Percentiles rank a stretch among this genome's conserved stretches.
phyloP scores from a whole-genome alignment of 2,797 vertebrate species.

The Falco berigora region DNA sequence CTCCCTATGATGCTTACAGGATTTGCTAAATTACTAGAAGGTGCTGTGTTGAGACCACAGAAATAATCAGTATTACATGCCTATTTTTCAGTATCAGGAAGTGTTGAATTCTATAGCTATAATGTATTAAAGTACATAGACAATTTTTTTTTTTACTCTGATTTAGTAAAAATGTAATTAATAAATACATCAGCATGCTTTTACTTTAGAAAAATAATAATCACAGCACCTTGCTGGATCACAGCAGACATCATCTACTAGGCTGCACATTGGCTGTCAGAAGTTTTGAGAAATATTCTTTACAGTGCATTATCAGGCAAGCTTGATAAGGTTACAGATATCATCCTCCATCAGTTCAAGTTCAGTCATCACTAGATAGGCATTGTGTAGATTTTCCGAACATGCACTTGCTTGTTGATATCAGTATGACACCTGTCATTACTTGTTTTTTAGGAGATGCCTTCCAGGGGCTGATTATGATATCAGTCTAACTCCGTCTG shows the following conservation, averaged over 20 bases:
- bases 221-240: constrained; percentile 39
- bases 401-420: constrained; percentile 27
- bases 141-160: background rate
- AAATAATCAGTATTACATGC: background rate
- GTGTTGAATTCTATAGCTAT: background rate
- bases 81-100: background rate
- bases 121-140: background rate
- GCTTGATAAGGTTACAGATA: constrained; percentile 64
- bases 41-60: background rate
- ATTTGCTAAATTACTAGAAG: background rate
- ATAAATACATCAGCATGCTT: constrained; percentile 29
- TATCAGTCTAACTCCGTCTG: constrained; percentile 22
- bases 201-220: constrained; percentile 44
- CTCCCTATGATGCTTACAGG: background rate
- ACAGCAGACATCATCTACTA: constrained; percentile 56
- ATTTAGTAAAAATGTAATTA: constrained; percentile 46
- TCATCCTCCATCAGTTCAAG: constrained; percentile 56
- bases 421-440: constrained; percentile 52
- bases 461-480: constrained; percentile 16
- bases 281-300: constrained; percentile 68
- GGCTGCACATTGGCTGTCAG: constrained; percentile 60
- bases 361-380: constrained; percentile 31
- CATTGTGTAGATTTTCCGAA: constrained; percentile 20
- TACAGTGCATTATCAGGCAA: constrained; percentile 42
- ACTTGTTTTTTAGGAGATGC: constrained; percentile 46